These are phyloP conservation scores for Siniperca chuatsi DNA, from an alignment of 2,113 vertebrate species.

Conservation along the genomic window DNA sequence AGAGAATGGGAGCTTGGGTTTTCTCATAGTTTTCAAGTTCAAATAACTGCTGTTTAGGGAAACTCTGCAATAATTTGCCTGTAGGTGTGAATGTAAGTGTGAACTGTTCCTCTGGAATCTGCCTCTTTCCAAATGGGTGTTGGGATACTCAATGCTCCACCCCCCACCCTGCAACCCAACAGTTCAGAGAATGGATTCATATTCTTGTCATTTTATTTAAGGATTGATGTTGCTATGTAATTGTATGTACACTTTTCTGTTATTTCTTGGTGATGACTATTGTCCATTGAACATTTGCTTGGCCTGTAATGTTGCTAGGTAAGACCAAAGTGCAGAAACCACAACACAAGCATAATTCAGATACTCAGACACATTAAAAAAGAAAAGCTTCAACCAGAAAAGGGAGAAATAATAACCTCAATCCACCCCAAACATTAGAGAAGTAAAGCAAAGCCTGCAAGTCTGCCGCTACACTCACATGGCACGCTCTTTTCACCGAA, in stretches of 20 bases:
- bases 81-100: not conserved
- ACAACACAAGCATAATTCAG: not conserved
- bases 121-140: not conserved
- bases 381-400: not conserved
- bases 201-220: too few species aligned
- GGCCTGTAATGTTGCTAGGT: not conserved
- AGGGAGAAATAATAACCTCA: not conserved
- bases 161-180: too few species aligned
- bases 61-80: not conserved
- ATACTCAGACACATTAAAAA: not conserved
- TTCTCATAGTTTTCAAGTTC: not conserved
- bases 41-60: not conserved
- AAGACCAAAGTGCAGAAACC: not conserved
- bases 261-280: not conserved
- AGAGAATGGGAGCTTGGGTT: not conserved
- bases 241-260: not conserved
- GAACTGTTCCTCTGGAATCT: not conserved
- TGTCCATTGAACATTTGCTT: not conserved
- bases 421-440: not conserved
- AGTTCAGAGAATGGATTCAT: too few species aligned
- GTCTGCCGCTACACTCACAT: not conserved
- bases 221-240: too few species aligned
- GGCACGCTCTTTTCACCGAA: not conserved
- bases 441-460: slow-evolving; percentile 1
- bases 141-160: not conserved